These are phyloP conservation scores for Hydrozoanthus tunicans DNA, from an alignment of 64 coral and sea anemone species.

Conservation along the genomic window DNA sequence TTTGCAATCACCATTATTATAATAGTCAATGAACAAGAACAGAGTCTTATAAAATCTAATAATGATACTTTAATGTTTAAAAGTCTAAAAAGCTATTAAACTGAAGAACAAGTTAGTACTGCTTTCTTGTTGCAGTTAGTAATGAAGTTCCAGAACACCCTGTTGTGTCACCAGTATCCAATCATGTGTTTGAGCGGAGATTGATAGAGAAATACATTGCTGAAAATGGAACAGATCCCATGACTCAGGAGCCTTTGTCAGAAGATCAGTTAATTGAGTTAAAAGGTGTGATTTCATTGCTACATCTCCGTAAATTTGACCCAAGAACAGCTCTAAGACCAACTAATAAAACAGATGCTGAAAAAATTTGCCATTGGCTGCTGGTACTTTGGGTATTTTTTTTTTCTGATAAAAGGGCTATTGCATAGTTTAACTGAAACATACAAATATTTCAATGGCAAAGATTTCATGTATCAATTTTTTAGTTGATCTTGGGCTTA, in stretches of 20 bases:
- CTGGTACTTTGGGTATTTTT: no score
- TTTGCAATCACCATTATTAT: no score
- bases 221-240: conserved; percentile 98
- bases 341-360: no score
- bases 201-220: conserved; percentile 98
- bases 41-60: no score
- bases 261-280: conserved; percentile 97
- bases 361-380: no score
- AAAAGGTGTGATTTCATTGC: conserved; percentile 68
- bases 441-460: background rate
- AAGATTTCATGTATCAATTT: background rate
- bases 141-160: conserved; percentile 98
- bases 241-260: conserved; percentile 82
- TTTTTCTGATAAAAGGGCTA: no score
- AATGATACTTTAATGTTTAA: no score
- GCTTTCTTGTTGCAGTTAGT: conserved; percentile 74
- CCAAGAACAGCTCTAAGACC: no score
- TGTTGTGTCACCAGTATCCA: conserved; percentile 89
- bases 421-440: background rate
- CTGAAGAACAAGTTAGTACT: background rate
- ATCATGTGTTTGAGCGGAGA: conserved; percentile 92
- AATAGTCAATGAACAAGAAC: no score
- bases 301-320: background rate
- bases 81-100: no score
- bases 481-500: no score